Evolutionary conservation across 2,888 invertebrate species (phyloP).

Genomic region (Drosophila kanekoi): DNA sequence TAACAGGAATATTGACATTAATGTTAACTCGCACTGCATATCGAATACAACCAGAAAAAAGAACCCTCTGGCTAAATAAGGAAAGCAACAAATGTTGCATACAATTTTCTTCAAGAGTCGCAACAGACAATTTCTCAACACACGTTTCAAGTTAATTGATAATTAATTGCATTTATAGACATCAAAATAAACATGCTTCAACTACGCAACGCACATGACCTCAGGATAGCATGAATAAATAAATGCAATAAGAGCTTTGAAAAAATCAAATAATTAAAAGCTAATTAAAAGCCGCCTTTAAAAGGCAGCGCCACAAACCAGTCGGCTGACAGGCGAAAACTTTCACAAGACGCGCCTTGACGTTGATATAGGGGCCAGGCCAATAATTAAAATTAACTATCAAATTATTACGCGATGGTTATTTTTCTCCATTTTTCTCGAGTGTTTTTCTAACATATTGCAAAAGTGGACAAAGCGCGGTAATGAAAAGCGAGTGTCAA

Average conservation of each 20-base stretch:
- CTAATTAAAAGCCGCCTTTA: slow-evolving; percentile 59
- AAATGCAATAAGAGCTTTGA: slow-evolving; percentile 22
- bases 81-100: neutral
- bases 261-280: slow-evolving; percentile 48
- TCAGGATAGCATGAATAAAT: slow-evolving; percentile 20
- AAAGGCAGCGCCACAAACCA: slow-evolving; percentile 35
- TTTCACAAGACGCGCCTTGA: slow-evolving; percentile 50
- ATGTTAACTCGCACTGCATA: too few species aligned
- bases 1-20: too few species aligned
- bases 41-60: too few species aligned
- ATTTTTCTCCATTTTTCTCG: neutral
- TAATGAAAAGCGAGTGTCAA: slow-evolving; percentile 47
- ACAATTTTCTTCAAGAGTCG: neutral
- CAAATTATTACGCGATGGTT: slow-evolving; percentile 52
- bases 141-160: slow-evolving; percentile 32
- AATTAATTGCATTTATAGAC: slow-evolving; percentile 53
- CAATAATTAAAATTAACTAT: slow-evolving; percentile 56
- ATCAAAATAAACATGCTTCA: slow-evolving; percentile 37
- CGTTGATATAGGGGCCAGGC: slow-evolving; percentile 12
- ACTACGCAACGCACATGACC: slow-evolving; percentile 28
- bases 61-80: too few species aligned
- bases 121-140: neutral
- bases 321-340: slow-evolving; percentile 42
- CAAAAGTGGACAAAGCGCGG: neutral
- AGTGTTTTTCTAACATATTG: slow-evolving; percentile 11